Base-by-base conservation (phyloP, 2,888 invertebrate species). In the Watsonalla binaria region DNA sequence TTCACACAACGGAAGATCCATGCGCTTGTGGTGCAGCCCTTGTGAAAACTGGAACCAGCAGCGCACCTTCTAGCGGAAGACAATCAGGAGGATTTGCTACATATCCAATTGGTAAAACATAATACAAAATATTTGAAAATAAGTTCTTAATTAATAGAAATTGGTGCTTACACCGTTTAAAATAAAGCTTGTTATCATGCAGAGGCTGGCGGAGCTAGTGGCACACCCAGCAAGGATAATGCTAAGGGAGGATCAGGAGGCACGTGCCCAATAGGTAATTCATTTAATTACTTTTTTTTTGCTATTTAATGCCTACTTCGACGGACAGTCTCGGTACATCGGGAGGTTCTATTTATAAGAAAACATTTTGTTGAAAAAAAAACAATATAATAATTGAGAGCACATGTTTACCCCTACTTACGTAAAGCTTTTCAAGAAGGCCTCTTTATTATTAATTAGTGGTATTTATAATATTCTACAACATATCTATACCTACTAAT, bases 1-100 rank as follows among this genome's bases (percentile, higher is more conserved):
- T 67, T 50, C 88, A 87, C 68, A 77, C 76, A 5, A 37, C 58
- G 7, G 61, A 81, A 45, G 82, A 86, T 51, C 88, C 86, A 33
- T 90, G 90, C 57, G 83, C 73, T 46, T 90, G 90, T 61, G 86
- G 87, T 5, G 78, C 78, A 0, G 76, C 80, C 5, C 42, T 42
- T 42, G 42, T 42, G 8, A 42, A 42, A 42, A 42, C 42, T 11
- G 42, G 42, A 11, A 11, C 42, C 5, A 11, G 11, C 11, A 42
- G 11, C 11, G 42, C 42, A 11, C 9, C 42, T 5, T 5, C 42
- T 8, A 11, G 42, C 11, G 42, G 42, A 54, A 59, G 66, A 56
- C 58, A 65, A 7, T 65, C 64, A 0, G 66, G 62, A n/a, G 63
- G 66, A 8, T 54, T 54, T 37, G 79, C 74, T 24, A 62, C 77